phyloP scores from a whole-genome alignment of 2,113 vertebrate species.

The Scomber japonicus region DNA sequence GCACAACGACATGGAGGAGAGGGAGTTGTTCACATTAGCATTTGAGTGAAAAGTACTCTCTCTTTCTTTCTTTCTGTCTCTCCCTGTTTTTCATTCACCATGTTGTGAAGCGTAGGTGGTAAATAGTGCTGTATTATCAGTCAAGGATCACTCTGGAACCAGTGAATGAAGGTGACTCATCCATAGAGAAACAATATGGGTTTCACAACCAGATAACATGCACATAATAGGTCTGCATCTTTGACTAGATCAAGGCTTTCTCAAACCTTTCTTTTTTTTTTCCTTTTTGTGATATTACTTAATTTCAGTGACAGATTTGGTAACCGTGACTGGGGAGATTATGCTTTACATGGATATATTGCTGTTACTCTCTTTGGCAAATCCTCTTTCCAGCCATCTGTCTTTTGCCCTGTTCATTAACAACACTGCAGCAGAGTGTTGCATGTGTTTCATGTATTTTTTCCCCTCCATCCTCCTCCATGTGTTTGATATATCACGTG shows the following conservation, averaged over 20 bases:
- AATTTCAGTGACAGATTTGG: conserved; percentile 38
- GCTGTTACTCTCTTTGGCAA: conserved; percentile 49
- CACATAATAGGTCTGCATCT: conserved; percentile 16
- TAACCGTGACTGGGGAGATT: conserved; percentile 42
- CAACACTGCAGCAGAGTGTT: conserved; percentile 32
- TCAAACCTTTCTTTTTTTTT: neutral
- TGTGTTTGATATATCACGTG: conserved; percentile 14
- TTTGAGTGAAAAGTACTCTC: conserved; percentile 46
- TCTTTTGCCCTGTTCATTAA: conserved; percentile 55
- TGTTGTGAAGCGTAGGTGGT: conserved; percentile 60
- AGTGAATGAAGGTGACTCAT: conserved; percentile 79
- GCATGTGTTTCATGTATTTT: conserved; percentile 31
- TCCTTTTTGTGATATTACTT: conserved; percentile 37
- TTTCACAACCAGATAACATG: conserved; percentile 47
- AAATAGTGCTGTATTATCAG: conserved; percentile 72
- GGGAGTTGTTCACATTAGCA: conserved; percentile 57
- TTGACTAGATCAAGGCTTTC: conserved; percentile 30
- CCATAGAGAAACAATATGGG: conserved; percentile 51
- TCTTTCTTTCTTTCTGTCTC: conserved; percentile 6
- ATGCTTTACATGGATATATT: conserved; percentile 34
- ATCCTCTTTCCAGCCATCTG: conserved; percentile 71
- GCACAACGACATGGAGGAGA: conserved; percentile 19
- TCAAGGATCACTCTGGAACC: conserved; percentile 72
- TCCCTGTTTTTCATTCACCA: conserved; percentile 63
- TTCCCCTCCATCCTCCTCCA: neutral